phyloP scores from a whole-genome alignment of 2,797 vertebrate species.

The Enteromius thamalakanensis region DNA sequence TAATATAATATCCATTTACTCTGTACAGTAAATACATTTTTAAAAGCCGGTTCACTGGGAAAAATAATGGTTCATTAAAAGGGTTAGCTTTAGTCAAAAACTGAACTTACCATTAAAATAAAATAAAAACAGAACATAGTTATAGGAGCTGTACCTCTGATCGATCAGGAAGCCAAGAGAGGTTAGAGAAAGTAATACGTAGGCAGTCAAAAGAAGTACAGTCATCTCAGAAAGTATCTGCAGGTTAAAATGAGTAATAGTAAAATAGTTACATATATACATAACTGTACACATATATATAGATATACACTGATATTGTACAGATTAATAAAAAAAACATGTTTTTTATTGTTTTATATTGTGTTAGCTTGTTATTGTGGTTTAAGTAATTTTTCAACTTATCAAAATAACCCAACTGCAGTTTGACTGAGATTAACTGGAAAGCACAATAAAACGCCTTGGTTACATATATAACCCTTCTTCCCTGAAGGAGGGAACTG shows the following conservation, averaged over 20 bases:
- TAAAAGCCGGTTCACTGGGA: neutral
- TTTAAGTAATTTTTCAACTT: too few species aligned
- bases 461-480: too few species aligned
- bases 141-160: slow-evolving; percentile 77
- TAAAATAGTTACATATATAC: too few species aligned
- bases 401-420: too few species aligned
- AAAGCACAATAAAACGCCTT: too few species aligned
- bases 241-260: slow-evolving; percentile 34
- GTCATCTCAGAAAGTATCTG: slow-evolving; percentile 80
- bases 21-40: neutral
- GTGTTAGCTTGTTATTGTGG: too few species aligned
- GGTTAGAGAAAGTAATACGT: slow-evolving; percentile 87
- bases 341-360: too few species aligned
- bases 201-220: slow-evolving; percentile 79
- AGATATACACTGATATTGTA: too few species aligned
- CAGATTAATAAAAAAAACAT: too few species aligned
- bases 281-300: too few species aligned
- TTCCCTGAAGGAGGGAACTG: too few species aligned
- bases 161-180: slow-evolving; percentile 87
- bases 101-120: neutral
- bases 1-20: neutral
- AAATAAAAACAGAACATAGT: neutral
- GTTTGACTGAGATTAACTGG: too few species aligned
- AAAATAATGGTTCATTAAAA: neutral
- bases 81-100: neutral